A percentile compares a stretch with the other conserved stretches of the same genome.
Conservation (phyloP, 2,797 vertebrate species). For the Bucorvus abyssinicus region DNA sequence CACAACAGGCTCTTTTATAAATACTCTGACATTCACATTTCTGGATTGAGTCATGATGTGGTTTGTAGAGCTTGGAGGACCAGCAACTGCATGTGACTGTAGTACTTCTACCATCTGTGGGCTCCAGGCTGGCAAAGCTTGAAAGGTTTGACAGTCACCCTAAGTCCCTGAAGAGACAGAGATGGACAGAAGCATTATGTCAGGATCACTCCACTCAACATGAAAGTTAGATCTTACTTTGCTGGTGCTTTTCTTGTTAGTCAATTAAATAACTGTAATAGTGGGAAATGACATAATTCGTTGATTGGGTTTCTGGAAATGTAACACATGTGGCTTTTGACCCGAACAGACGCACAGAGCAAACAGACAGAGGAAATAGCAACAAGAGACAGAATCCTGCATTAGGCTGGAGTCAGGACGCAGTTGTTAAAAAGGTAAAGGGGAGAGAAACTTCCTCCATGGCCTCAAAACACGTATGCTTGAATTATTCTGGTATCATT, state of each 20-base stretch:
- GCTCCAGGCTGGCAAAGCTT: neutral
- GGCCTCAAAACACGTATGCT: neutral
- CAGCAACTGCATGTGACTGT: fast-evolving
- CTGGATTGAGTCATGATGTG: neutral
- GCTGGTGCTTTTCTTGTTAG: neutral
- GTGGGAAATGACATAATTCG: slow-evolving; percentile 55
- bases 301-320: slow-evolving; percentile 38
- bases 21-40: neutral
- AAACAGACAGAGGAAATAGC: slow-evolving; percentile 1
- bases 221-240: neutral
- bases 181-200: neutral
- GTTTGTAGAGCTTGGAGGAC: neutral
- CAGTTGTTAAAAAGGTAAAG: neutral
- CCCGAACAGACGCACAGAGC: slow-evolving; percentile 3
- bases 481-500: neutral
- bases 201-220: neutral
- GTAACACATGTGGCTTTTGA: neutral
- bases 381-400: neutral
- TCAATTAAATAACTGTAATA: slow-evolving; percentile 24
- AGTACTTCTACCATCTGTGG: neutral
- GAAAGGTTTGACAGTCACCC: neutral
- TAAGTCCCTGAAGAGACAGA: neutral
- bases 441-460: neutral
- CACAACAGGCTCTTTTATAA: neutral
- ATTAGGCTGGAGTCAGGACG: neutral